Base-by-base conservation (phyloP, 30 jellyfish, hydroid and myxozoan genomes). In the Aurelia aurita region DNA sequence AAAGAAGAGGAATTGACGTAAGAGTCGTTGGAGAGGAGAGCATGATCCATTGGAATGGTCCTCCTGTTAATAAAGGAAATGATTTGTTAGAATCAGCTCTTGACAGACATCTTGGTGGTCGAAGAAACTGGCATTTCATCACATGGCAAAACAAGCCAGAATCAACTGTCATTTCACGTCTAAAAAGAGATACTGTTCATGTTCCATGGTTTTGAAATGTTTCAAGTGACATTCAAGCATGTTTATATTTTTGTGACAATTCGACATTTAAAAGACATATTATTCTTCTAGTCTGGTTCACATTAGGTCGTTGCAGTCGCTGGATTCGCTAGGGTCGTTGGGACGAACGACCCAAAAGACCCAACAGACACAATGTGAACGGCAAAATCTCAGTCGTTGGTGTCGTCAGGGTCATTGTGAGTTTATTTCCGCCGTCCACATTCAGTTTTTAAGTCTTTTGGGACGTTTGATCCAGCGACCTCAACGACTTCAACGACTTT, bases 11-110 rank as follows among this genome's bases (percentile, higher is more conserved):
- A 1, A 35, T 35, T 35, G 68, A 57, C 12, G 68, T 57, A 57
- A 57, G 68, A 57, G 68, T 57, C 68, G 68, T 57, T 57, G 68
- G 68, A 57, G 68, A 57, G 68, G 68, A 57, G 23, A 57, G 68
- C 23, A 57, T 57, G 68, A 57, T 57, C 68, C 28, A 57, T 8
- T 57, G 68, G 68, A 57, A 57, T 57, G 68, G 68, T 2, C 68
- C 68, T 57, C 68, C 68, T 57, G 25, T 57, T 57, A 57, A 57
- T 8, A 57, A 8, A 57, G 68, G 21, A n/a, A 23, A 57, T 57
- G 68, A 57, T 8, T 20, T 2, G 68, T 13, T 57, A 57, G 68
- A 57, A 23, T 57, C 68, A 57, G 68, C 68, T 57, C 68, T 57
- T 57, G 29, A 57, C 12, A 57, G 68, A 57, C 68, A 57, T 23